Base-by-base conservation (phyloP, 2,797 vertebrate genomes). In the Graptemys geographica region DNA sequence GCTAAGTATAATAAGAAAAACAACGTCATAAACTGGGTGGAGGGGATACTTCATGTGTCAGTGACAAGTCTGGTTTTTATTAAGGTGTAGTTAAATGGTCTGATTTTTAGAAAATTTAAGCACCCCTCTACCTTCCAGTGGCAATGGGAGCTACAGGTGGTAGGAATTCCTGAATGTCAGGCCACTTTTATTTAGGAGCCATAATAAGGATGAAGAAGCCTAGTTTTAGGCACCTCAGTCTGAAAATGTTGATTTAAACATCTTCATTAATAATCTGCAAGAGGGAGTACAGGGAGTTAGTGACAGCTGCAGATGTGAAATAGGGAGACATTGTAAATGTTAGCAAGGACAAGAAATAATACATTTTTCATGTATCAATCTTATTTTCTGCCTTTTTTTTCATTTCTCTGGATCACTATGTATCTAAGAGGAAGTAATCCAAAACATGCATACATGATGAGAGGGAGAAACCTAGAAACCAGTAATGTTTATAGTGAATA, bases 401-500 rank as follows among this genome's bases (percentile, higher is more conserved):
- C 53, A 55, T 25, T 55, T 55, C 8, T 55, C 53, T 55, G 53
- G 21, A 25, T 55, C 27, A 31, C 56, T 28, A 6, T 31, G 69
- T 3, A 28, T 55, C 18, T 15, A 79, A 2, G 74, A 9, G 44
- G 4, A 84, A 92, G 15, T 76, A 33, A 81, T 52, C 2, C 2
- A 44, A 25, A 89, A 88, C 3, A 62, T 23, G 44, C 84, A 79
- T 31, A n/a, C 72, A 31, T 1, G 10, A 41, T 33, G 8, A 25
- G 79, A 57, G 3, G 3, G 18, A 79, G 3, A 37, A 23, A 59
- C 83, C 25, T 57, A 65, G 33, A 93, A 94, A 25, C 28, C 4
- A 0, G 0, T 16, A 87, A 1, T 44, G 3, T 59, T 76, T 4
- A 1, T 65, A 93, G 87, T 1, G 0, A 49, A 33, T 53, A 86